Evolutionary conservation across 2,888 invertebrate genomes (phyloP).

Genomic region (Leuctra nigra): DNA sequence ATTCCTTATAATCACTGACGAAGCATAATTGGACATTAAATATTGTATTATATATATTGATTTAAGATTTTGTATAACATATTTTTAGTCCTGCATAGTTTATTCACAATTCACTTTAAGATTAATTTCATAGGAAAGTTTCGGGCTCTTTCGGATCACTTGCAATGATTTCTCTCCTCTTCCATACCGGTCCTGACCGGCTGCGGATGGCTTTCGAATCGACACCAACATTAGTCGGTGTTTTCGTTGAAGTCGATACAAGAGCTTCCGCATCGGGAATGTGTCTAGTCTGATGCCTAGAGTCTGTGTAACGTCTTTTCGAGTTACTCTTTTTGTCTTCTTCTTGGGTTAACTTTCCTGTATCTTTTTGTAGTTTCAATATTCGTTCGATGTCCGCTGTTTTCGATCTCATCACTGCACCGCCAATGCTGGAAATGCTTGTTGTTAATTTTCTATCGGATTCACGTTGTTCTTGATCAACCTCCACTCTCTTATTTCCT

Average conservation of each 20-base stretch:
- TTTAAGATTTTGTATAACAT: too few relatives aligned
- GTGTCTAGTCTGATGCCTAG: slow-evolving; percentile 52
- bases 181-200: slow-evolving; percentile 55
- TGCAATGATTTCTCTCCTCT: slow-evolving; percentile 72
- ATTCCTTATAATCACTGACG: too few relatives aligned
- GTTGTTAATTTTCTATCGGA: slow-evolving; percentile 44
- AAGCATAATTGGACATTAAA: too few relatives aligned
- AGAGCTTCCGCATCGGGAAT: slow-evolving; percentile 49
- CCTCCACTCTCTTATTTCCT: slow-evolving; percentile 12
- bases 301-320: slow-evolving; percentile 53
- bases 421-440: slow-evolving; percentile 58
- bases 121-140: too few relatives aligned
- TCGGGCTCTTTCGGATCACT: slow-evolving; percentile 52
- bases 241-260: slow-evolving; percentile 31
- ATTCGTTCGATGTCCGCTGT: slow-evolving; percentile 61
- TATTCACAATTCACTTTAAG: too few relatives aligned
- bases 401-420: slow-evolving; percentile 56
- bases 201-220: slow-evolving; percentile 31
- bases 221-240: slow-evolving; percentile 26
- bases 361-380: slow-evolving; percentile 27
- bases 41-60: too few relatives aligned
- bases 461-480: slow-evolving; percentile 7
- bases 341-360: slow-evolving; percentile 37
- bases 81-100: too few relatives aligned
- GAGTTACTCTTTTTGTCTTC: slow-evolving; percentile 55